Conservation (phyloP, 2,888 invertebrate species). For the Acronicta leporina region DNA sequence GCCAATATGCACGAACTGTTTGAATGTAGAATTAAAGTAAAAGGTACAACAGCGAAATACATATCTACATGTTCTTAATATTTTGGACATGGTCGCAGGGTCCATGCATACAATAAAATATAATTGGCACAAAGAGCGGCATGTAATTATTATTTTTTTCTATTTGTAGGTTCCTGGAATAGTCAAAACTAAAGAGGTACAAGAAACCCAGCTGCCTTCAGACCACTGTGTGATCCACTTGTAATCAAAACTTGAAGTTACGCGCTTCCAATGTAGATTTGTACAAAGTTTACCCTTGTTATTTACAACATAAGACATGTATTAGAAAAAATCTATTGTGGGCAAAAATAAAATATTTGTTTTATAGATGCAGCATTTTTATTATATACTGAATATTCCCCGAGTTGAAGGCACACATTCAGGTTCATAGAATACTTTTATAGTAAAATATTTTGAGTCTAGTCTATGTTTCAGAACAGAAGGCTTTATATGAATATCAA, state of each 20-base stretch:
- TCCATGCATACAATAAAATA: conserved; percentile 19
- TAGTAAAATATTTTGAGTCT: conserved; percentile 5
- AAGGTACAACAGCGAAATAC: no score
- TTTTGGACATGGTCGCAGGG: conserved; percentile 22
- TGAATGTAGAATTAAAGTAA: conserved; percentile 2
- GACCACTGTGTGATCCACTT: conserved; percentile 50
- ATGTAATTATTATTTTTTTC: conserved; percentile 28
- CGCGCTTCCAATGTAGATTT: conserved; percentile 52
- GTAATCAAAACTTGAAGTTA: conserved; percentile 38
- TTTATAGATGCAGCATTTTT: conserved; percentile 42
- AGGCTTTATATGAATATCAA: no score
- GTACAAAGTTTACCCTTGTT: conserved; percentile 54
- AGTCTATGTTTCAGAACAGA: no score
- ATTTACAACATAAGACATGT: conserved; percentile 31
- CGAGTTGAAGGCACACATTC: not conserved
- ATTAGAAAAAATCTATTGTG: conserved; percentile 45
- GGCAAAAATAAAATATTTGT: conserved; percentile 52
- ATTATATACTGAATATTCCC: not conserved
- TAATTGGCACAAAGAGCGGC: no score
- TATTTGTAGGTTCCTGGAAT: conserved; percentile 58
- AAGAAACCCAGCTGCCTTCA: conserved; percentile 30
- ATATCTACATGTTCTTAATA: conserved; percentile 12
- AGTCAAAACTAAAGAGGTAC: conserved; percentile 54
- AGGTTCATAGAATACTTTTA: no score
- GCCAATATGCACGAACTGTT: conserved; percentile 32